Percentiles rank a stretch among this genome's conserved stretches.
phyloP scores from a whole-genome alignment of 2,797 vertebrate genomes.

The Crax fasciolata region DNA sequence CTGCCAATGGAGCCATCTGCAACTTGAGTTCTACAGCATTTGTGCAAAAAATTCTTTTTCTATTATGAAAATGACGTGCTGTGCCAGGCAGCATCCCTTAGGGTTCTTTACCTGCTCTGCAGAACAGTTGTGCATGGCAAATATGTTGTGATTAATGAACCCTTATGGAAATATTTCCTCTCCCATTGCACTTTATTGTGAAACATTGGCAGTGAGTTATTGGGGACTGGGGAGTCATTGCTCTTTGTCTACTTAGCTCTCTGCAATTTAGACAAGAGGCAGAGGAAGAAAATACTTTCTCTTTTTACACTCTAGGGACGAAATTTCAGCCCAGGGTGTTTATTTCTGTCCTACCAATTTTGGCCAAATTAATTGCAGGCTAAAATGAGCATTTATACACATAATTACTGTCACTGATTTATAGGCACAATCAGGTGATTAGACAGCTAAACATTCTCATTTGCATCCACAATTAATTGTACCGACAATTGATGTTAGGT shows the following conservation, averaged over 20 bases:
- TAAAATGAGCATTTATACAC: slow-evolving; percentile 59
- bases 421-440: slow-evolving; percentile 45
- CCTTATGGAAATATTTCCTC: slow-evolving; percentile 69
- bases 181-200: slow-evolving; percentile 68
- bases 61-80: slow-evolving; percentile 37
- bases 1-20: slow-evolving; percentile 66
- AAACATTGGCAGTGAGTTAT: slow-evolving; percentile 71
- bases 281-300: slow-evolving; percentile 37
- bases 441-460: slow-evolving; percentile 58
- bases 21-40: slow-evolving; percentile 41
- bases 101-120: slow-evolving; percentile 58
- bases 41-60: slow-evolving; percentile 42
- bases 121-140: slow-evolving; percentile 61
- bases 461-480: slow-evolving; percentile 61
- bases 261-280: slow-evolving; percentile 21
- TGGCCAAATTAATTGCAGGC: slow-evolving; percentile 56
- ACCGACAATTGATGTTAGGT: slow-evolving; percentile 33
- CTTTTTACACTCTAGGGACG: not conserved
- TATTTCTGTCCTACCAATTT: slow-evolving; percentile 52
- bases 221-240: slow-evolving; percentile 53
- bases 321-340: slow-evolving; percentile 37
- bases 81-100: slow-evolving; percentile 40
- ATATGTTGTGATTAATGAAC: slow-evolving; percentile 71
- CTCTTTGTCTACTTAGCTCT: slow-evolving; percentile 62
- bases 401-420: slow-evolving; percentile 65